Evolutionary conservation across 2,113 vertebrate genomes (phyloP).

Genomic region (Polyodon spathula): DNA sequence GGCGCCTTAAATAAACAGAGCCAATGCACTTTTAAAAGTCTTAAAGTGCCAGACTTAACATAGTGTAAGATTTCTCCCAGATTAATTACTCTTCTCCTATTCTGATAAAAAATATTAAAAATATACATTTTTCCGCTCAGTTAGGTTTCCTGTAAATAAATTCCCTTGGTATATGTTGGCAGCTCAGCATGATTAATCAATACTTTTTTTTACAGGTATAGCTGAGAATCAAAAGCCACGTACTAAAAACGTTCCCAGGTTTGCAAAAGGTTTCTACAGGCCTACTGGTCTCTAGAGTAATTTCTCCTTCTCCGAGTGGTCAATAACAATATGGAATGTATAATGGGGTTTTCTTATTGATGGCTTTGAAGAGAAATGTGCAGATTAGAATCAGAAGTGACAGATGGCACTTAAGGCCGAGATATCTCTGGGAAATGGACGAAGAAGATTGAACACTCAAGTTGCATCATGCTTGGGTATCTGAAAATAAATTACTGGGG

Average conservation of each 20-base stretch:
- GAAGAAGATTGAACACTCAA: background rate
- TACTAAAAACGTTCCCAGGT: conserved; percentile 14
- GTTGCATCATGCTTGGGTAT: no score
- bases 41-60: conserved; percentile 5
- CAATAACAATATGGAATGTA: conserved; percentile 22
- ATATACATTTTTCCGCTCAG: background rate
- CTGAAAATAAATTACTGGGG: no score
- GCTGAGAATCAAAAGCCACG: conserved; percentile 20
- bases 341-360: conserved; percentile 10
- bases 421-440: background rate
- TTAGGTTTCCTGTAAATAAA: background rate
- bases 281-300: conserved; percentile 9
- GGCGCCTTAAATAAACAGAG: background rate
- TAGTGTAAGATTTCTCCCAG: conserved; percentile 2
- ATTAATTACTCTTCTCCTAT: background rate
- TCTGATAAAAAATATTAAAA: background rate
- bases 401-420: background rate
- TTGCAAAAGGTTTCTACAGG: conserved; percentile 10
- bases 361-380: background rate
- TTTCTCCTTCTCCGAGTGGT: conserved; percentile 10
- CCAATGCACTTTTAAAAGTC: background rate
- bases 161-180: background rate
- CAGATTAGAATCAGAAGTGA: conserved; percentile 1
- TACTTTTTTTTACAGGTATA: conserved; percentile 32
- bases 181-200: conserved; percentile 32